Evolutionary conservation across 1,140 invertebrate genomes (phyloP).

Genomic region (Lucilia sericata): DNA sequence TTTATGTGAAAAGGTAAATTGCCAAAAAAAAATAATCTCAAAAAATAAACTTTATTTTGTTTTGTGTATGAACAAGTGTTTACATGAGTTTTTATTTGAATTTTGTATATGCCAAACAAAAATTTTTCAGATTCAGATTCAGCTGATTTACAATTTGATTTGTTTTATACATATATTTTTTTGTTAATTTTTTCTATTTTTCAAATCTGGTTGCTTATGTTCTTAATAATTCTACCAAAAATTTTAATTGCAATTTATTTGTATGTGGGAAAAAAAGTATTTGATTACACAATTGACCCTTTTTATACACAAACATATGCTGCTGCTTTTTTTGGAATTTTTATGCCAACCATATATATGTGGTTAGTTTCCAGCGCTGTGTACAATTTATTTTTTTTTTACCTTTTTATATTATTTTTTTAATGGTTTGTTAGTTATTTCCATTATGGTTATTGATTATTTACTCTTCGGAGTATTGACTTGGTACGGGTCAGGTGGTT

Average conservation of each 20-base stretch:
- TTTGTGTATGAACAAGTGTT: not conserved
- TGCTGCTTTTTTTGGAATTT: not conserved
- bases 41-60: not conserved
- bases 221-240: conserved; percentile 29
- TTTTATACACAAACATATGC: not conserved
- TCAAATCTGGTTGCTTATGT: not conserved
- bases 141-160: not conserved
- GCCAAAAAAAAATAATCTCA: not conserved
- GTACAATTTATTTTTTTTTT: not conserved
- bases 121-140: not conserved
- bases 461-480: not conserved
- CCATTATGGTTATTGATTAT: conserved; percentile 37
- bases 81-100: not conserved
- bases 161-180: too few species aligned
- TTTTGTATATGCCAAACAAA: conserved; percentile 3
- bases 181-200: not conserved
- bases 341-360: not conserved
- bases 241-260: conserved; percentile 30
- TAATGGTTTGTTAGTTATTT: conserved; percentile 34
- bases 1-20: not conserved
- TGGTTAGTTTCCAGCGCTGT: conserved; percentile 17
- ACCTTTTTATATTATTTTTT: not conserved
- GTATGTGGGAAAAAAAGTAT: not conserved
- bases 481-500: not conserved
- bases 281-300: conserved; percentile 26